These are phyloP conservation scores for Teleogryllus occipitalis DNA, from an alignment of 1,140 invertebrate species.

Conservation along the genomic window DNA sequence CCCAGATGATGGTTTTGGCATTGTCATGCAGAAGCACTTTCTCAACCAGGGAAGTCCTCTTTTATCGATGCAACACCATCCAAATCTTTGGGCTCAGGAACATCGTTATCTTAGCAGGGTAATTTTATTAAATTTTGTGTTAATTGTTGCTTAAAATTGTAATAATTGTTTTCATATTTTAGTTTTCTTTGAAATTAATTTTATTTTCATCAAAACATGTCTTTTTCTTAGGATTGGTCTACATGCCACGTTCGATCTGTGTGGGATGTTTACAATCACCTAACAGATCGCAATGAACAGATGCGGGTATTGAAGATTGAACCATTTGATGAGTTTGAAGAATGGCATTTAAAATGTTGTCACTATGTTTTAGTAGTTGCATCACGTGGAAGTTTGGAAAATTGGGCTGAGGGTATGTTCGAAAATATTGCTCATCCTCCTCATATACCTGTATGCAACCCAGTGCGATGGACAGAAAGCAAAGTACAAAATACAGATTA, in stretches of 20 bases:
- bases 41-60: conserved; percentile 39
- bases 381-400: conserved; percentile 22
- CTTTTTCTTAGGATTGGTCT: conserved; percentile 38
- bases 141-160: not conserved
- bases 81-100: conserved; percentile 34
- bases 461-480: not conserved
- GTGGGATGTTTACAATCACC: conserved; percentile 36
- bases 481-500: not conserved
- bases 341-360: conserved; percentile 43
- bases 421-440: not conserved
- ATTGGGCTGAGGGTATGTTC: not conserved
- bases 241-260: conserved; percentile 34
- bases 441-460: not conserved
- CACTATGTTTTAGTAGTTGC: conserved; percentile 43
- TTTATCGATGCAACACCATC: conserved; percentile 36
- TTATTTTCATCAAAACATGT: not conserved
- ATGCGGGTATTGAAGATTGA: conserved; percentile 37
- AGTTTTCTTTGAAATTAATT: not conserved
- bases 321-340: conserved; percentile 49
- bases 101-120: conserved; percentile 37
- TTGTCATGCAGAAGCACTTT: conserved; percentile 43
- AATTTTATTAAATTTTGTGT: conserved; percentile 19
- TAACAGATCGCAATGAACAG: conserved; percentile 34
- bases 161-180: not conserved
- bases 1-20: conserved; percentile 42